Evolutionary conservation across 2,888 invertebrate species (phyloP).

Genomic region (Neria commutata): DNA sequence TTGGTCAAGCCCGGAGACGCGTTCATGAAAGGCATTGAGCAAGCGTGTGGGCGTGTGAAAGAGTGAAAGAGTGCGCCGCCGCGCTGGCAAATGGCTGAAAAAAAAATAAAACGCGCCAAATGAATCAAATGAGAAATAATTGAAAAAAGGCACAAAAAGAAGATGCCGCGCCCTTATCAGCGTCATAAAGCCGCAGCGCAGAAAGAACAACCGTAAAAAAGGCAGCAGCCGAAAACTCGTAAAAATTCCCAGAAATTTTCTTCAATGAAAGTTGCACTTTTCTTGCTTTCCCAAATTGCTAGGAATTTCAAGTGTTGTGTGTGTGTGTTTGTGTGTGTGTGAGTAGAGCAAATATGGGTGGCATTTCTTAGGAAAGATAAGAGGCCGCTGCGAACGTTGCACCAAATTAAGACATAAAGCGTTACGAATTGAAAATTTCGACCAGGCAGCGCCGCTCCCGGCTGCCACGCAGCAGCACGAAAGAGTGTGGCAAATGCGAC

Average conservation of each 20-base stretch:
- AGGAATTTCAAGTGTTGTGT: not conserved
- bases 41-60: not conserved
- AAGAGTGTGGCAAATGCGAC: not conserved
- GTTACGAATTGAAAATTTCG: constrained; percentile 58
- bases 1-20: not conserved
- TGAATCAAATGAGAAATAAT: not conserved
- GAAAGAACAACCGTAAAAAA: not conserved
- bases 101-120: not conserved
- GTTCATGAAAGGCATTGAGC: not conserved
- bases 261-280: constrained; percentile 44
- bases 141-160: not conserved
- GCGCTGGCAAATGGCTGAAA: not conserved
- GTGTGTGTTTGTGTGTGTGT: not conserved
- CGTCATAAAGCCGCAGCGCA: no score
- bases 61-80: not conserved
- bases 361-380: constrained; percentile 25
- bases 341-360: constrained; percentile 13
- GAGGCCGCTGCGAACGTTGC: not conserved
- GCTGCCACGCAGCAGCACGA: constrained; percentile 19
- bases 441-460: constrained; percentile 40
- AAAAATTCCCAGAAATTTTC: constrained; percentile 24
- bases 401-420: constrained; percentile 55
- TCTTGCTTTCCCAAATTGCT: constrained; percentile 33
- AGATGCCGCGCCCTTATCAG: no score
- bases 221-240: not conserved